Conservation (phyloP, 2,113 vertebrate species). For the Rhadina sibilatrix region DNA sequence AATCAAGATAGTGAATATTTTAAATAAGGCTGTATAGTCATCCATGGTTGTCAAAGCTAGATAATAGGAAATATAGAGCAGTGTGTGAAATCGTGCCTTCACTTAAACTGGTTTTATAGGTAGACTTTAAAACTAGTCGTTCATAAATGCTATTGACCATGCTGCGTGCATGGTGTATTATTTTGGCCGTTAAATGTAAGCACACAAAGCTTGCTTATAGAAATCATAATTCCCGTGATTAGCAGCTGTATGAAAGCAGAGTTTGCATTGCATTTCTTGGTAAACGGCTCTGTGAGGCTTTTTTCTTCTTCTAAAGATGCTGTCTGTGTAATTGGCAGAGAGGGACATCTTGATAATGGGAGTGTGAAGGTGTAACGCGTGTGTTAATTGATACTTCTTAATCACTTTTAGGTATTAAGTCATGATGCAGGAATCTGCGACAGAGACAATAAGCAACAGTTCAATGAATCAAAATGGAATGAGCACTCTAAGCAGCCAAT, state of each 20-base stretch:
- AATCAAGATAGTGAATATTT: constrained; percentile 90
- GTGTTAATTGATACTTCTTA: constrained; percentile 99
- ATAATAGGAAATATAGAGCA: constrained; percentile 82
- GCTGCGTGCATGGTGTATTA: constrained; percentile 67
- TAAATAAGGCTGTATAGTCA: constrained; percentile 82
- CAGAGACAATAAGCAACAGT: constrained; percentile 99
- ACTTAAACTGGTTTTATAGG: constrained; percentile 81
- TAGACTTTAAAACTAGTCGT: constrained; percentile 79
- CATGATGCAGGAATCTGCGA: constrained; percentile 99
- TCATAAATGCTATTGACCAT: constrained; percentile 79
- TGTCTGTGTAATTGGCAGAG: constrained; percentile 94
- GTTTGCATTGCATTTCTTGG: constrained; percentile 91
- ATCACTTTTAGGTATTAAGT: constrained; percentile 99
- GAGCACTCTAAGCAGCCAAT: constrained; percentile 99
- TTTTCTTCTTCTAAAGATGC: constrained; percentile 74
- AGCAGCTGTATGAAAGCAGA: constrained; percentile 73
- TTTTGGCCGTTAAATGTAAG: constrained; percentile 75
- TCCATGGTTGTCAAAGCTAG: constrained; percentile 82
- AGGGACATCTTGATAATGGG: constrained; percentile 94
- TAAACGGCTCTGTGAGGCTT: constrained; percentile 87
- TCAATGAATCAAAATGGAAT: constrained; percentile 99
- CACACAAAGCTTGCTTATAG: constrained; percentile 76
- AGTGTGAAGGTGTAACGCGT: constrained; percentile 88
- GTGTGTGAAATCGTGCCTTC: constrained; percentile 76
- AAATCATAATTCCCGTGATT: constrained; percentile 85